Evolutionary conservation across 2,113 vertebrate genomes (phyloP), one percentile per base, ranked within the genome.

Genomic region (Cygnus buccinator): DNA sequence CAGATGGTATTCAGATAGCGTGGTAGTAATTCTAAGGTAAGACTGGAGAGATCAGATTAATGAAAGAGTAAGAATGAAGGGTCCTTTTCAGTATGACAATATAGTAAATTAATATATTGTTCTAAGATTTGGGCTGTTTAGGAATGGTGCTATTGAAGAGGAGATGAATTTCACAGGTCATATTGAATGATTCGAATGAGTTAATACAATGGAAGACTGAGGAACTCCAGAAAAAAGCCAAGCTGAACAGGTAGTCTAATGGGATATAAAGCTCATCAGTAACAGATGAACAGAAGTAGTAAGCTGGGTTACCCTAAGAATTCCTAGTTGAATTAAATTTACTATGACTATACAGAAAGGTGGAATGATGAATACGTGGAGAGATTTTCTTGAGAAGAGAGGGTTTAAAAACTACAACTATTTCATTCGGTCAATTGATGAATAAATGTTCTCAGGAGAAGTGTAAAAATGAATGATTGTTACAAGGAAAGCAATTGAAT

Each of bases 271-370:
- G 83, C 85, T 95, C 58, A 80, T 89, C 89, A 95, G 84, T 90
- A 94, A 94, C 78, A 94, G 74, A 61, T 87, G 89, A 96, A 73
- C n/a, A 80, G 78, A 93, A 90, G 28, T 76, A 90, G 70, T 81
- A 84, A 84, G 68, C 50, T 90, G 81, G 52, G 21, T 61, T 95
- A 83, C 55, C 75, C 9, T 78, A 77, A 80, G 72, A 77, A 57
- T 89, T 93, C 71, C 54, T 66, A 80, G 80, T 65, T 71, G 73
- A 84, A 78, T 84, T 90, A 88, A 46, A 89, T 86, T 77, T 89
- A 68, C 79, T 88, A 10, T 82, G 88, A 43, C 18, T 7, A 13
- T 85, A 28, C 44, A 94, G 68, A 75, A 48, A 43, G n/a, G 54
- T 78, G 77, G 35, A 62, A 63, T 1, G 11, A 57, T 65, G 62